Evolutionary conservation across 2,888 invertebrate species (phyloP).

Genomic region (Temnothorax ravouxi): DNA sequence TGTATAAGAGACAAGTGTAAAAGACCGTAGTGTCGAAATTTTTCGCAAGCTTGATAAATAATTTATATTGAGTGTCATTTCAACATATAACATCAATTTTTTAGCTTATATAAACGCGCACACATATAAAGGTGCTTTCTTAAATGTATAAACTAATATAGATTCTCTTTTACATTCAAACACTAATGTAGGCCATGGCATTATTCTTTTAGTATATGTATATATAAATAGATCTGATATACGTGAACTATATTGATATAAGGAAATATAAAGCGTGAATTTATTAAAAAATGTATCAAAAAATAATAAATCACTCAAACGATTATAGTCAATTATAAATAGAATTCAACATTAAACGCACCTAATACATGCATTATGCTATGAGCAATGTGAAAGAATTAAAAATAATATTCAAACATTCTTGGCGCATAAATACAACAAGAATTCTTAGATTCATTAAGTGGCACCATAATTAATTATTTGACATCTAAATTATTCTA

Average conservation of each 20-base stretch:
- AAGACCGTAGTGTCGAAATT: constrained; percentile 33
- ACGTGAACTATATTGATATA: constrained; percentile 34
- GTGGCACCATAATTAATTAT: constrained; percentile 15
- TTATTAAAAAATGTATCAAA: not conserved
- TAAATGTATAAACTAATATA: constrained; percentile 53
- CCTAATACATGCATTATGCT: not conserved
- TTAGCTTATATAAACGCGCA: constrained; percentile 57
- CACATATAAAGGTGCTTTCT: constrained; percentile 48
- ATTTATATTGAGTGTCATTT: constrained; percentile 38
- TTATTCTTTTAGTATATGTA: constrained; percentile 73
- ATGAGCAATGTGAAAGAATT: not conserved
- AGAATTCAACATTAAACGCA: not conserved
- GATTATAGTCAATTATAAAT: not conserved
- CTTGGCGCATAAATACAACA: not conserved
- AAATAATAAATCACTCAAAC: not conserved
- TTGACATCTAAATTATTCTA: not conserved
- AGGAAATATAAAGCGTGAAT: constrained; percentile 2
- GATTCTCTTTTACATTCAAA: constrained; percentile 73
- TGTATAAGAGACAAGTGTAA: not conserved
- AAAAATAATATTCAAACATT: constrained; percentile 1
- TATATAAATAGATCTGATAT: constrained; percentile 74
- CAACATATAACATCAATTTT: constrained; percentile 68
- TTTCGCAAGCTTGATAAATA: constrained; percentile 57
- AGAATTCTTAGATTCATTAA: not conserved
- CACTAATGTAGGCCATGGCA: constrained; percentile 83